Percentiles rank a stretch among this genome's conserved stretches.
These are phyloP conservation scores for Lepisosteus oculatus DNA, from an alignment of 2,113 vertebrate genomes.

Conservation along the genomic window DNA sequence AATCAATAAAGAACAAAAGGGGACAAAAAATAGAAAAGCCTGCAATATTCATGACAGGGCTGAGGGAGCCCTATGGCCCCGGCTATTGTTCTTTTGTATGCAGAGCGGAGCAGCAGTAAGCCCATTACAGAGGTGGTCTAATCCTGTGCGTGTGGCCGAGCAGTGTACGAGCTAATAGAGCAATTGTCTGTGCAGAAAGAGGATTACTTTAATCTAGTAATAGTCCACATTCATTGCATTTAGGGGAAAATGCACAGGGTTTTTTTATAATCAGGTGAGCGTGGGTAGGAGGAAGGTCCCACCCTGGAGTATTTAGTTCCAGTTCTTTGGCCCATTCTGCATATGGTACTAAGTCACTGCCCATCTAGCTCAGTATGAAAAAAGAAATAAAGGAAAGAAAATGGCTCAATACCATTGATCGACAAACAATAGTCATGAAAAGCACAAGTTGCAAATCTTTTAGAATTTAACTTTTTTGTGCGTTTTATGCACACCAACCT, in stretches of 20 bases:
- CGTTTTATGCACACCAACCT: too few relatives aligned
- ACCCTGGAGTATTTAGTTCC: too few relatives aligned
- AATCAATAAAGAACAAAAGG: conserved; percentile 36
- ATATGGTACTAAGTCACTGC: too few relatives aligned
- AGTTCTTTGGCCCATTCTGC: too few relatives aligned
- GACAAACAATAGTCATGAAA: too few relatives aligned
- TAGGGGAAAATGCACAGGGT: neutral
- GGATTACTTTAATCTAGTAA: conserved; percentile 72
- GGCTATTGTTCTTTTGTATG: conserved; percentile 39
- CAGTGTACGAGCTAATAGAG: conserved; percentile 52
- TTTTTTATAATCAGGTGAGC: too few relatives aligned
- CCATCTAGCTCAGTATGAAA: too few relatives aligned
- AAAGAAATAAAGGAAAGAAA: too few relatives aligned
- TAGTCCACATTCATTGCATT: conserved; percentile 36
- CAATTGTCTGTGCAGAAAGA: conserved; percentile 64
- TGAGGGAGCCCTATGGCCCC: conserved; percentile 16
- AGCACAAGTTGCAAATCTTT: too few relatives aligned
- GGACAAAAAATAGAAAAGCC: conserved; percentile 17
- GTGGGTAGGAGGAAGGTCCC: too few relatives aligned
- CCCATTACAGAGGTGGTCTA: conserved; percentile 56
- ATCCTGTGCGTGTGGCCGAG: conserved; percentile 56
- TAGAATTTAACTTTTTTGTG: too few relatives aligned
- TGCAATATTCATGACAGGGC: conserved; percentile 36
- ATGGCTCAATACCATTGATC: too few relatives aligned
- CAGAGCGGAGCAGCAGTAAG: conserved; percentile 51